Evolutionary conservation across 2,113 vertebrate species (phyloP).

Genomic region (Strix uralensis): DNA sequence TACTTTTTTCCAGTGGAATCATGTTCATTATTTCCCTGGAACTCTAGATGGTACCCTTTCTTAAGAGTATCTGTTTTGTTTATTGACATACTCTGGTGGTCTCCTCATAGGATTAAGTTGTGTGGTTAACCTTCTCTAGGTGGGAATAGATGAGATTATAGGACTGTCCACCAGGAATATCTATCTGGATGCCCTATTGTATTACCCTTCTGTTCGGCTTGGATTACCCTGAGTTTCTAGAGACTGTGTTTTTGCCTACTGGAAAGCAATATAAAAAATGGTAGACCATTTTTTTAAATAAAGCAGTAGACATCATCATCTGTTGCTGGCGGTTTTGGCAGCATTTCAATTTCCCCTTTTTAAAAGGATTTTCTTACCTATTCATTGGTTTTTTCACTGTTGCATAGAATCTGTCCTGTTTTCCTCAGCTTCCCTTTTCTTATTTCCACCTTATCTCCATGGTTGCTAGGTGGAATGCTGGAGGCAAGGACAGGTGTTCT

Average conservation of each 20-base stretch:
- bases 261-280: background rate
- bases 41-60: background rate
- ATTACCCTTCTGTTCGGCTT: background rate
- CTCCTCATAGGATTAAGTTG: background rate
- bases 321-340: background rate
- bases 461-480: background rate
- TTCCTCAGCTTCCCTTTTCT: background rate
- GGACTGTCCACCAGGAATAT: background rate
- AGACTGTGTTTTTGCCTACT: background rate
- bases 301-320: background rate
- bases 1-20: rapidly evolving
- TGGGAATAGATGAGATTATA: background rate
- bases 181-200: background rate
- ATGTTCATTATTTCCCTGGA: background rate
- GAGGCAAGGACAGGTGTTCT: background rate
- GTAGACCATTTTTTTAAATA: background rate
- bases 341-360: background rate
- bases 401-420: background rate
- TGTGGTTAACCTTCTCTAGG: background rate
- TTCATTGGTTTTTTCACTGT: background rate
- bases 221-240: background rate
- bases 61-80: background rate
- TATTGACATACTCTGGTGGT: background rate
- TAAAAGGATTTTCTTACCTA: background rate
- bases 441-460: background rate